Percentiles rank a stretch among this genome's conserved stretches.
phyloP scores from a whole-genome alignment of 2,797 vertebrate genomes.

The Anguilla megastoma region DNA sequence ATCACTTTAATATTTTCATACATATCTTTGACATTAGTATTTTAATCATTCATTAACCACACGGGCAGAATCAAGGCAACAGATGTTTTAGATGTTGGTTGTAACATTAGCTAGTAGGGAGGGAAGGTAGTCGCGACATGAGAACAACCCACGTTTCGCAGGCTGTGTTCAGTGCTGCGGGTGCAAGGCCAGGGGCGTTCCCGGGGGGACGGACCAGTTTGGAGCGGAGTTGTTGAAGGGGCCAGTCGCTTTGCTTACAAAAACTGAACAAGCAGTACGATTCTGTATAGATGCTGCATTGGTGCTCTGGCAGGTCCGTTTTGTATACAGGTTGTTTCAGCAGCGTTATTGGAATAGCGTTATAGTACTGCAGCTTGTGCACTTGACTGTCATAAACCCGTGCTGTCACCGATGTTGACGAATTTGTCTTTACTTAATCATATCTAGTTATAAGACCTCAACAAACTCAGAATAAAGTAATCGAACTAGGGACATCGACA shows the following conservation, averaged over 20 bases:
- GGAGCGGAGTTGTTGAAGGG: constrained; percentile 62
- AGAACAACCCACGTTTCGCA: constrained; percentile 63
- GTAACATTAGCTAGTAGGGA: constrained; percentile 5
- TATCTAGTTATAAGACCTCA: not conserved
- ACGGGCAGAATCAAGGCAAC: not conserved
- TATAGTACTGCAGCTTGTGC: constrained; percentile 1
- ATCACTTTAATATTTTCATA: not conserved
- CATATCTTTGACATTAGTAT: not conserved
- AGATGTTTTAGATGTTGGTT: constrained; percentile 19
- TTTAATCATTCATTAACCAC: not conserved
- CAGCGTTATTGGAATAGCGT: not conserved
- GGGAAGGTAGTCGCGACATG: constrained; percentile 61
- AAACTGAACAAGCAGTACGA: constrained; percentile 37
- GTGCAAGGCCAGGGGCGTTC: constrained; percentile 79
- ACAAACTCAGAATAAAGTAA: not conserved
- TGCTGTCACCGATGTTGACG: constrained; percentile 17
- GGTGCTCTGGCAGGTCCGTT: not conserved
- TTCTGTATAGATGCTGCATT: constrained; percentile 22
- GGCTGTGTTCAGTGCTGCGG: constrained; percentile 63
- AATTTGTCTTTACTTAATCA: not conserved
- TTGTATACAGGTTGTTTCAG: not conserved
- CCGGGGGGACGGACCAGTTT: constrained; percentile 67
- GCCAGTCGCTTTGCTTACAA: constrained; percentile 53
- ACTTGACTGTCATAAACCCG: constrained; percentile 23
- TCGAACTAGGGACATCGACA: not conserved